Percentiles rank a stretch among this genome's conserved stretches.
Evolutionary conservation across 2,797 vertebrate species (phyloP).

Genomic region (Manis crassicaudata): DNA sequence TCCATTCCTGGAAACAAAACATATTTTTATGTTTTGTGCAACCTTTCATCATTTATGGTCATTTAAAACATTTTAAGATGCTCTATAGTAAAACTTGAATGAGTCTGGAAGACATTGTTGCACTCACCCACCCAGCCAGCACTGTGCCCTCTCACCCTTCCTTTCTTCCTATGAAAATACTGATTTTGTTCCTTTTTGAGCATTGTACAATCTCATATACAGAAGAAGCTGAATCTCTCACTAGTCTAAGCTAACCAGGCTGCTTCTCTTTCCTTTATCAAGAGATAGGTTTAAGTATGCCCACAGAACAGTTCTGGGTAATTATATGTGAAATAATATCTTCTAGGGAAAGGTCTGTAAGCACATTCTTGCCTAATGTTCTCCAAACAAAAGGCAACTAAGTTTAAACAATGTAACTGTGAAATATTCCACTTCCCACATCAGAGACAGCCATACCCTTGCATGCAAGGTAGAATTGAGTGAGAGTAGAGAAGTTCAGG

Average conservation of each 20-base stretch:
- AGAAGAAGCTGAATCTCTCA: neutral
- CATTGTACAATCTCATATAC: neutral
- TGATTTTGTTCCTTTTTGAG: neutral
- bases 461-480: neutral
- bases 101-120: neutral
- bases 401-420: neutral
- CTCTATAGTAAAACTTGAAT: neutral
- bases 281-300: neutral
- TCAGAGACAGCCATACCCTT: neutral
- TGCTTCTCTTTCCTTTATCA: neutral
- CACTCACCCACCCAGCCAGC: neutral
- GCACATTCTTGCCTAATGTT: neutral
- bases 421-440: neutral
- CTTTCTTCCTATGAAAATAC: neutral
- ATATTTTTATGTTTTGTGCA: neutral
- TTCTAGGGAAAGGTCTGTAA: neutral
- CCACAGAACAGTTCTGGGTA: neutral
- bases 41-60: neutral
- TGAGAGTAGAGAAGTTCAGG: rapidly evolving
- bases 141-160: neutral
- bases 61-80: neutral
- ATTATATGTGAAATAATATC: neutral
- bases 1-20: neutral
- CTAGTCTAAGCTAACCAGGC: neutral
- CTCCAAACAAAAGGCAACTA: neutral